phyloP scores from a whole-genome alignment of 2,888 invertebrate genomes.

The Chloroclystis v-ata region DNA sequence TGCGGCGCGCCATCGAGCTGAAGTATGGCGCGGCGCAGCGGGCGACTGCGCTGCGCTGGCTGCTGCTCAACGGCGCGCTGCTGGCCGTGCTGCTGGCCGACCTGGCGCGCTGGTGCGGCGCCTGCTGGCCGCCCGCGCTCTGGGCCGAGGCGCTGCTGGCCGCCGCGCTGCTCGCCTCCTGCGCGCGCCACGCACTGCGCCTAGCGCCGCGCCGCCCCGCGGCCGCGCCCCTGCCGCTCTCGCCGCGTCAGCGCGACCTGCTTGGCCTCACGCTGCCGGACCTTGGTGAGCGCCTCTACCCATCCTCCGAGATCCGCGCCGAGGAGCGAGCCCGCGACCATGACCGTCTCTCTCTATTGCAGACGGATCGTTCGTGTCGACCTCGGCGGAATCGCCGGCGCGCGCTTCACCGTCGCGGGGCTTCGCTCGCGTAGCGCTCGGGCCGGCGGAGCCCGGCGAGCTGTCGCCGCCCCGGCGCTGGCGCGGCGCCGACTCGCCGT shows the following conservation, averaged over 20 bases:
- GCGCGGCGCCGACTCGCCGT: conserved; percentile 26
- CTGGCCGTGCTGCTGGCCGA: conserved; percentile 77
- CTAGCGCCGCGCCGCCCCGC: conserved; percentile 6
- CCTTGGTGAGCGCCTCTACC: conserved; percentile 25
- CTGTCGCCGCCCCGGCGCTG: conserved; percentile 23
- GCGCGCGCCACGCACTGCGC: conserved; percentile 9
- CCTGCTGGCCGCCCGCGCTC: background rate
- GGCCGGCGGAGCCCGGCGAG: conserved; percentile 19
- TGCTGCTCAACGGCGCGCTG: conserved; percentile 74
- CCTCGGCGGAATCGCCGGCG: background rate
- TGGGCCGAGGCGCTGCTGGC: conserved; percentile 7
- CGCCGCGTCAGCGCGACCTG: conserved; percentile 30
- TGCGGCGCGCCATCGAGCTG: conserved; percentile 74
- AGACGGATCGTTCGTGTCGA: conserved; percentile 27
- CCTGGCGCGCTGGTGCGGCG: conserved; percentile 57
- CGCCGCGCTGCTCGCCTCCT: conserved; percentile 10
- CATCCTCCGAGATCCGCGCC: conserved; percentile 2
- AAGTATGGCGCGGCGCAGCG: conserved; percentile 72
- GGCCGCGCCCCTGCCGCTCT: conserved; percentile 5
- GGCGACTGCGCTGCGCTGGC: conserved; percentile 77
- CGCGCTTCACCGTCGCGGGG: background rate
- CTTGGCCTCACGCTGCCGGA: conserved; percentile 32
- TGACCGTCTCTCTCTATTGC: no score
- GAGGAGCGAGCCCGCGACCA: no score
- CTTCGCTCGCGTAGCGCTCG: conserved; percentile 1